A percentile compares a stretch with the other conserved stretches of the same genome.
Conservation (phyloP, 1,140 invertebrate species). For the Drosophila nigrodunni region DNA sequence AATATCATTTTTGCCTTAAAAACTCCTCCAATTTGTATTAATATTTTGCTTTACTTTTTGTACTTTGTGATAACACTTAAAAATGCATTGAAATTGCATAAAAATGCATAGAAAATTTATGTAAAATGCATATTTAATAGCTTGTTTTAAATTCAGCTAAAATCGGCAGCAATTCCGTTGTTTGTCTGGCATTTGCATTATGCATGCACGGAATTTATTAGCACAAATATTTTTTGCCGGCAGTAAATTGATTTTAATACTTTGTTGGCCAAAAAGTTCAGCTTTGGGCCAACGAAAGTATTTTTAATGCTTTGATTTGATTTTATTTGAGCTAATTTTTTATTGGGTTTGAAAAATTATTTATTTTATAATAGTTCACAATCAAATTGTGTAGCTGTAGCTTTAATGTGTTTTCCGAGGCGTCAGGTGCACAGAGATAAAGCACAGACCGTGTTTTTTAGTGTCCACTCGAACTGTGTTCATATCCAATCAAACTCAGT, state of each 20-base stretch:
- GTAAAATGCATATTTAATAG: constrained; percentile 4
- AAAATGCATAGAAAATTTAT: not conserved
- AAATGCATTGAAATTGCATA: not conserved
- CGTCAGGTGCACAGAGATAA: not conserved
- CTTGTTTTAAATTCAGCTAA: not conserved
- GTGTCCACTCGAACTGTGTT: not conserved
- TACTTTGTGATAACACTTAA: no score
- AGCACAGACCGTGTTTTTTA: constrained; percentile 5
- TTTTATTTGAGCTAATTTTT: no score
- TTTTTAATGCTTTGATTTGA: no score
- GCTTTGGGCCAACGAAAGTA: no score
- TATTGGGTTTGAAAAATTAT: no score
- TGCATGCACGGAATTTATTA: constrained; percentile 2
- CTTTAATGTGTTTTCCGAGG: constrained; percentile 2
- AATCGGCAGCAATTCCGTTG: not conserved
- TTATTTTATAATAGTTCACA: no score
- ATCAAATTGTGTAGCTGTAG: not conserved
- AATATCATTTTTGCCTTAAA: no score
- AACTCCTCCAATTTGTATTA: no score
- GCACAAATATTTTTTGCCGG: constrained; percentile 28
- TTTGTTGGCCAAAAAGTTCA: not conserved
- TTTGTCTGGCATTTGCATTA: not conserved
- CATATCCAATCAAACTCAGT: constrained; percentile 26
- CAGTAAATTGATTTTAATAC: not conserved
- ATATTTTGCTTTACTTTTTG: no score